Conservation (phyloP, 1,140 invertebrate species). For the Andrena cerasifolii region DNA sequence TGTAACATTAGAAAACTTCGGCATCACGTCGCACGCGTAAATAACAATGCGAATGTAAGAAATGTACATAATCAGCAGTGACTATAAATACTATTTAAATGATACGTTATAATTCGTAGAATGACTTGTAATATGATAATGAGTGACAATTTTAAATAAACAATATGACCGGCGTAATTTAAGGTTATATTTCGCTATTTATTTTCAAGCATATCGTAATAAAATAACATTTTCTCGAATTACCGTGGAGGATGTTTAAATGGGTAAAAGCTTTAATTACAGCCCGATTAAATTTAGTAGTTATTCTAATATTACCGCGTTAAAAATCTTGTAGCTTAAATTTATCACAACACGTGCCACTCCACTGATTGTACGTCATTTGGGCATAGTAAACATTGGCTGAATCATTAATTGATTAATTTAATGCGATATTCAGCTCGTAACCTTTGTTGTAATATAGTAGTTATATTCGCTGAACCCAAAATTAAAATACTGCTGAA, state of each 20-base stretch:
- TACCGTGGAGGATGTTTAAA: slow-evolving; percentile 6
- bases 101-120: neutral
- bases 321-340: slow-evolving; percentile 3
- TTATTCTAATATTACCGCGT: neutral
- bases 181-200: slow-evolving; percentile 14
- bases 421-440: neutral
- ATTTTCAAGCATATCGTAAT: too few species aligned
- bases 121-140: neutral
- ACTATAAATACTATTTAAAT: neutral
- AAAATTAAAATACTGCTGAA: neutral
- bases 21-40: neutral
- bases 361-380: neutral
- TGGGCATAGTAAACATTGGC: neutral
- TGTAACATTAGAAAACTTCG: neutral
- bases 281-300: neutral
- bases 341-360: slow-evolving; percentile 23
- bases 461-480: too few species aligned
- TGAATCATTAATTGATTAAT: neutral
- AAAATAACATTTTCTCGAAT: neutral
- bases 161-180: neutral
- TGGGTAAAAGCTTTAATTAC: neutral
- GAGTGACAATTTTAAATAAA: neutral
- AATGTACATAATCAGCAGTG: neutral
- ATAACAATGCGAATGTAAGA: neutral
- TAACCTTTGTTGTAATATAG: neutral